Evolutionary conservation across 2,888 invertebrate species (phyloP).

Genomic region (Volucella bombylans): DNA sequence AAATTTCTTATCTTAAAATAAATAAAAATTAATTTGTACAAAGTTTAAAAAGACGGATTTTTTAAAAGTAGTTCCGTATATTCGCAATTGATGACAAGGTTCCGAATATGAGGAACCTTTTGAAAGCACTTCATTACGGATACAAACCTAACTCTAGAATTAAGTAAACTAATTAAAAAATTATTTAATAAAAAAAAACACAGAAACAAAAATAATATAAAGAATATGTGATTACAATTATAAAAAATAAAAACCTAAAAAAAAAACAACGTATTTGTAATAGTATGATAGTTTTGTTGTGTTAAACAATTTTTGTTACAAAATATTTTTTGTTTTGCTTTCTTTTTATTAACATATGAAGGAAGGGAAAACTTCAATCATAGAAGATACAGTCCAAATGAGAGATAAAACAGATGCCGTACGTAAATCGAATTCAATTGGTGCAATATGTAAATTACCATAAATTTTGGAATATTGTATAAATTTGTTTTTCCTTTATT

Average conservation of each 20-base stretch:
- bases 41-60: conserved; percentile 8
- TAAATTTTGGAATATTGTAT: conserved; percentile 21
- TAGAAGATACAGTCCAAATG: neutral
- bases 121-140: conserved; percentile 46
- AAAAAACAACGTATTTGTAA: conserved; percentile 40
- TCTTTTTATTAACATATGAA: conserved; percentile 40
- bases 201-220: conserved; percentile 35
- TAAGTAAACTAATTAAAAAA: conserved; percentile 69
- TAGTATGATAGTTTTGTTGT: conserved; percentile 24
- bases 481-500: conserved; percentile 15
- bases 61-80: conserved; percentile 54
- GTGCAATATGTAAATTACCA: conserved; percentile 64
- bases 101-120: conserved; percentile 68
- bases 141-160: conserved; percentile 61
- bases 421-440: conserved; percentile 33
- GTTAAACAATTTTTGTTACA: conserved; percentile 17
- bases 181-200: conserved; percentile 48
- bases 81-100: conserved; percentile 66
- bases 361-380: conserved; percentile 41
- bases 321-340: conserved; percentile 25
- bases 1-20: neutral
- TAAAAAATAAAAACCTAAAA: conserved; percentile 23
- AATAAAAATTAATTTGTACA: conserved; percentile 20
- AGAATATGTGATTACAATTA: conserved; percentile 69
- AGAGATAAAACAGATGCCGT: conserved; percentile 10